Percentiles rank a stretch among this genome's conserved stretches.
Evolutionary conservation across 2,113 vertebrate species (phyloP).

Genomic region (Trachemys scripta): DNA sequence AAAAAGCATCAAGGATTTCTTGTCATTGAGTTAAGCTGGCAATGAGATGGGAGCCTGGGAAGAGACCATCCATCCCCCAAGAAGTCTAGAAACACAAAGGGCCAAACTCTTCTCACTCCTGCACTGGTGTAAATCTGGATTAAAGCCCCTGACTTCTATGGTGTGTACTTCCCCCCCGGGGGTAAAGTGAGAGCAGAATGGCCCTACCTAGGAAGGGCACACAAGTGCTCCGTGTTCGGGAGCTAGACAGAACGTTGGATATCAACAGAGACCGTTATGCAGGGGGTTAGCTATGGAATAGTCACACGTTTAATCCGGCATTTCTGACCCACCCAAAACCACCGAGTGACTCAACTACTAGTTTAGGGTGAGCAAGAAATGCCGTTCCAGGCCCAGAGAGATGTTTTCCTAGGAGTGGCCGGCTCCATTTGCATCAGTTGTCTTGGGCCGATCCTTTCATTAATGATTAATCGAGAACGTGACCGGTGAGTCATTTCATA

Average conservation of each 20-base stretch:
- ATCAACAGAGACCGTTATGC: neutral
- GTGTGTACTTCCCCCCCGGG: neutral
- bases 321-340: neutral
- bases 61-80: neutral
- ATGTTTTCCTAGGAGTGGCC: neutral
- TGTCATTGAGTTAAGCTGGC: constrained; percentile 50
- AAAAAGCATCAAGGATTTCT: constrained; percentile 66
- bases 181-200: neutral
- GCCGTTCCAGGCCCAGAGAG: neutral
- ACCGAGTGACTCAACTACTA: neutral
- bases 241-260: neutral
- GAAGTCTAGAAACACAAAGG: neutral
- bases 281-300: neutral
- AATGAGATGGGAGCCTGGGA: neutral
- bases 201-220: neutral
- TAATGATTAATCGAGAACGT: neutral
- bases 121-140: neutral
- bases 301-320: neutral
- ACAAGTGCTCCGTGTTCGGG: neutral
- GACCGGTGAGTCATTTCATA: neutral
- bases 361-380: neutral
- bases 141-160: neutral
- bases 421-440: neutral
- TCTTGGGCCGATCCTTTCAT: neutral
- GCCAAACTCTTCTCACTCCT: neutral